Base-by-base conservation (phyloP, 2,888 invertebrate species). In the Harmothoe impar region DNA sequence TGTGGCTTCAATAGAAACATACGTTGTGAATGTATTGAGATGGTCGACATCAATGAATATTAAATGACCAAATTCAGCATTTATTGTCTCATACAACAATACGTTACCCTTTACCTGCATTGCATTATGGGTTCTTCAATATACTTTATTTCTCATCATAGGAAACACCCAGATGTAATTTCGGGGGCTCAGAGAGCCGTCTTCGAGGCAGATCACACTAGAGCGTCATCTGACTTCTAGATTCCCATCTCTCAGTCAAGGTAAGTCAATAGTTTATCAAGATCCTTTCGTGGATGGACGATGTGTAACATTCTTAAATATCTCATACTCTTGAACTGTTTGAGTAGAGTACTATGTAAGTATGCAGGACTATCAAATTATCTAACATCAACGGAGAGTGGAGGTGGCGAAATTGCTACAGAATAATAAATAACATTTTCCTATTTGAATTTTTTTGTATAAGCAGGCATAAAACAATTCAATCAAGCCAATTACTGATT, bases 131-230 rank as follows among this genome's bases (percentile, higher is more conserved):
- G n/a, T n/a, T n/a, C n/a, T n/a, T n/a, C n/a, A n/a, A n/a, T 20
- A n/a, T 20, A 62, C n/a, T 62, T n/a, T 62, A 15, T 62, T n/a
- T 15, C 15, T n/a, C 62, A 25, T 89, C 77, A 0, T 51, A 89
- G 89, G 35, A 51, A 89, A 68, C 72, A 68, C 23, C 89, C 89
- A 20, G 89, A 89, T 43, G 31, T 51, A 10, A 33, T 77, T 25
- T 89, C 89, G 51, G 89, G 89, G 43, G 89, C 89, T 31, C 89
- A 89, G 77, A 33, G 89, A 20, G 89, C 89, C 5, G 43, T 72
- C 17, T n/a, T 89, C 20, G 89, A 89, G 52, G 31, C 33, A 31
- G 89, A 89, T n/a, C 51, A 52, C 62, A 20, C n/a, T 12, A 33
- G 68, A n/a, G 89, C 68, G 29, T 33, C 81, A 12, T 81, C 81